phyloP scores from a whole-genome alignment of 2,888 invertebrate genomes.

The Serripes groenlandicus region DNA sequence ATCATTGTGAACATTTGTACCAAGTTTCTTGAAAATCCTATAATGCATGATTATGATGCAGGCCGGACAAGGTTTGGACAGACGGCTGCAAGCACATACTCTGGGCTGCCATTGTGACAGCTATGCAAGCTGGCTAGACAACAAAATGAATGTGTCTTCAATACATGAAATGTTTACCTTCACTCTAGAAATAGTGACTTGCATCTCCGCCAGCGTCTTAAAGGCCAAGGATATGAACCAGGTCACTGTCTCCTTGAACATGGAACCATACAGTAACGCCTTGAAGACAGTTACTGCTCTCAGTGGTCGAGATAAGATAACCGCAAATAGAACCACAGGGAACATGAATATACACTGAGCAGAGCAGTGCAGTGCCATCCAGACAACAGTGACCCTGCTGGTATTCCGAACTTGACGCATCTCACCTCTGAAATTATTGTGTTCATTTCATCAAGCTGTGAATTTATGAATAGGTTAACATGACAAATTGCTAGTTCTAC shows the following conservation, averaged over 20 bases:
- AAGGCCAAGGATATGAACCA: constrained; percentile 7
- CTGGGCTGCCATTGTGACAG: too few relatives aligned
- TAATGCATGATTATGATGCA: too few relatives aligned
- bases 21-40: too few relatives aligned
- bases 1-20: too few relatives aligned
- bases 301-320: neutral
- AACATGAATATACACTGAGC: neutral
- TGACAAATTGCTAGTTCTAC: too few relatives aligned
- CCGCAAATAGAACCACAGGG: constrained; percentile 1
- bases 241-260: constrained; percentile 2
- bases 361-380: constrained; percentile 18
- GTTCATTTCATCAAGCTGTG: too few relatives aligned
- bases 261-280: neutral
- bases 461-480: too few relatives aligned
- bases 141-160: neutral
- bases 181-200: neutral
- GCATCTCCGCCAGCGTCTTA: neutral
- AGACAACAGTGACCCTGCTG: neutral
- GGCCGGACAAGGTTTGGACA: too few relatives aligned
- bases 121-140: too few relatives aligned
- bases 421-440: constrained; percentile 14
- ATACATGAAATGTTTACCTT: too few relatives aligned
- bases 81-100: too few relatives aligned
- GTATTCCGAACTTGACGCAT: neutral
- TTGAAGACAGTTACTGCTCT: neutral